Evolutionary conservation across 2,888 invertebrate species (phyloP).

Genomic region (Octodonta nipae): DNA sequence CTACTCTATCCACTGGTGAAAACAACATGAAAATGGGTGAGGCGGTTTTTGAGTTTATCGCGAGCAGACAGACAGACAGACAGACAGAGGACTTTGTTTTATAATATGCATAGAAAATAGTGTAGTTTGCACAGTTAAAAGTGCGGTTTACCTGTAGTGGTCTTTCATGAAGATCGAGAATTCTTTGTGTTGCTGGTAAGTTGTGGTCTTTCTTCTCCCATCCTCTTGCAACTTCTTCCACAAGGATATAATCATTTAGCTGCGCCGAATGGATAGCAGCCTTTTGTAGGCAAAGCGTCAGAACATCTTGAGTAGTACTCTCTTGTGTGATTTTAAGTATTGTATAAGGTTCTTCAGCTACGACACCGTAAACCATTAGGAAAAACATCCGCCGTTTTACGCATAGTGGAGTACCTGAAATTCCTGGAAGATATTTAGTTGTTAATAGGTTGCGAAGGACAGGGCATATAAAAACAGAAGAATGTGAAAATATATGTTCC

Average conservation of each 20-base stretch:
- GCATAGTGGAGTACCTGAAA: conserved; percentile 36
- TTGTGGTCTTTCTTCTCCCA: conserved; percentile 62
- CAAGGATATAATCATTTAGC: conserved; percentile 73
- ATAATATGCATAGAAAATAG: too few species aligned
- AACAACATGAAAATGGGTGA: too few species aligned
- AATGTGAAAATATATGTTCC: too few species aligned
- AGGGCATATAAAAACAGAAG: too few species aligned
- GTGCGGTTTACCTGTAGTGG: conserved; percentile 49
- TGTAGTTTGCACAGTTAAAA: too few species aligned
- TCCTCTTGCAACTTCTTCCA: conserved; percentile 69
- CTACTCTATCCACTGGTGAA: too few species aligned
- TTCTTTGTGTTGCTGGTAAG: conserved; percentile 58
- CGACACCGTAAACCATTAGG: conserved; percentile 76
- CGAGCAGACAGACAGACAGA: too few species aligned
- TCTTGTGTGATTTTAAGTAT: conserved; percentile 85
- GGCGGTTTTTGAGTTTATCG: too few species aligned
- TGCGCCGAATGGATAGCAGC: conserved; percentile 45
- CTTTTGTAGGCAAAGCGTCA: conserved; percentile 64
- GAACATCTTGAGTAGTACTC: conserved; percentile 74
- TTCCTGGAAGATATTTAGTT: conserved; percentile 23
- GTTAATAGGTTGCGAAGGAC: too few species aligned
- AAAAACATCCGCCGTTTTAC: conserved; percentile 71
- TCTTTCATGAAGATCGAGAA: conserved; percentile 64
- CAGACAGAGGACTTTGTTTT: too few species aligned
- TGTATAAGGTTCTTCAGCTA: conserved; percentile 74